Percentiles rank a stretch among this genome's conserved stretches.
phyloP scores from a whole-genome alignment of 2,888 invertebrate genomes.

The Drosophila tanythrix region DNA sequence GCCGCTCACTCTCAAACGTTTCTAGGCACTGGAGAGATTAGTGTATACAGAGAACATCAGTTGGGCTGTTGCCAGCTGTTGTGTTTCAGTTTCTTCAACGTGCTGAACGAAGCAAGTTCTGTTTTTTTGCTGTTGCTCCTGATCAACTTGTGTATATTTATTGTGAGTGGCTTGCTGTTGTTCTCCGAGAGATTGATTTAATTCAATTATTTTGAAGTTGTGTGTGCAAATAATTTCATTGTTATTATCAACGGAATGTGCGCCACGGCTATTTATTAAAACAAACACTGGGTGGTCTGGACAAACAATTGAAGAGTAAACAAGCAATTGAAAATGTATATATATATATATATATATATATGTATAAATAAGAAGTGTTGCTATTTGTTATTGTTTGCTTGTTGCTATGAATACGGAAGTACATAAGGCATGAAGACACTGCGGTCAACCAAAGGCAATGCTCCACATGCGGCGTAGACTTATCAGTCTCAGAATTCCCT shows the following conservation, averaged over 20 bases:
- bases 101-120: conserved; percentile 12
- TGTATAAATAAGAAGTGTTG: background rate
- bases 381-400: background rate
- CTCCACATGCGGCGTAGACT: conserved; percentile 1
- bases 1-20: background rate
- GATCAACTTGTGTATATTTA: conserved; percentile 14
- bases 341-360: background rate
- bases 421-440: background rate
- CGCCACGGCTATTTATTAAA: conserved; percentile 17
- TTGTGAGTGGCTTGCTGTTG: conserved; percentile 30
- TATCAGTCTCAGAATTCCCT: conserved; percentile 28
- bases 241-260: background rate
- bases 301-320: background rate
- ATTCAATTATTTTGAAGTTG: conserved; percentile 26
- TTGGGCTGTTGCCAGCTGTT: conserved; percentile 13
- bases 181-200: conserved; percentile 9
- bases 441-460: background rate
- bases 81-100: conserved; percentile 26
- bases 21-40: conserved; percentile 17
- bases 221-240: conserved; percentile 3
- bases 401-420: conserved; percentile 13
- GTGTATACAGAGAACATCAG: background rate
- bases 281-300: conserved; percentile 6
- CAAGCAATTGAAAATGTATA: background rate
- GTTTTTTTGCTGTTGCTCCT: background rate